phyloP scores from a whole-genome alignment of 53 echinoderm and acorn worm genomes.

The Arbacia lixula region DNA sequence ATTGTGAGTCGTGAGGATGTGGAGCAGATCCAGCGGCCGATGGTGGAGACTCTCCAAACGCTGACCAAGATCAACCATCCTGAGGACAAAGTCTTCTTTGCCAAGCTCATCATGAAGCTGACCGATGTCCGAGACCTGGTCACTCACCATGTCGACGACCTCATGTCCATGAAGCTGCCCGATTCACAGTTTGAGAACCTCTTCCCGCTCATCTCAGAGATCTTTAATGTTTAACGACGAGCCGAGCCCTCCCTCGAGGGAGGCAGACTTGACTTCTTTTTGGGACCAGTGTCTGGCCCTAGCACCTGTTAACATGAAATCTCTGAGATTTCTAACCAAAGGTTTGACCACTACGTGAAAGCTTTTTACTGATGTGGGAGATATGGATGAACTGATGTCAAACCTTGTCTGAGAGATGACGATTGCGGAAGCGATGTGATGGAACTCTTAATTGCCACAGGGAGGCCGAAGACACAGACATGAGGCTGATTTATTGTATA shows the following conservation, averaged over 20 bases:
- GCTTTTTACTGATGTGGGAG: too few relatives aligned
- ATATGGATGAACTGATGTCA: too few relatives aligned
- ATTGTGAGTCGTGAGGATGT: conserved; percentile 86
- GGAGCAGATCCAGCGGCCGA: conserved; percentile 91
- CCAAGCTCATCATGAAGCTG: conserved; percentile 98
- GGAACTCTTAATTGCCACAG: too few relatives aligned
- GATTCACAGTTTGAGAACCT: conserved; percentile 96
- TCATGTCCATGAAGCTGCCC: conserved; percentile 99
- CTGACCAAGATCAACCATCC: conserved; percentile 98
- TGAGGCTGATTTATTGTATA: conserved; percentile 42
- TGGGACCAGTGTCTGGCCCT: too few relatives aligned
- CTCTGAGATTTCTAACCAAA: too few relatives aligned
- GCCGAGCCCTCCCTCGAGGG: not conserved
- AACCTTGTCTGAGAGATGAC: too few relatives aligned
- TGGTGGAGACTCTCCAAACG: conserved; percentile 93
- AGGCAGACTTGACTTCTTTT: conserved; percentile 6
- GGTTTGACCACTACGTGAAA: too few relatives aligned
- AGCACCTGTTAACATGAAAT: too few relatives aligned
- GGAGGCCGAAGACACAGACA: conserved; percentile 28
- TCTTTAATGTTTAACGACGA: conserved; percentile 91
- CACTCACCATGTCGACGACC: conserved; percentile 92
- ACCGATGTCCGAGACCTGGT: conserved; percentile 99
- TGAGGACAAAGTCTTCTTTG: conserved; percentile 99
- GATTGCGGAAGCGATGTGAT: too few relatives aligned
- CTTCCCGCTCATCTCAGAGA: conserved; percentile 98